Evolutionary conservation across 2,888 invertebrate genomes (phyloP), one percentile per base, ranked within the genome.

Genomic region (Sphaeridia pumilis): DNA sequence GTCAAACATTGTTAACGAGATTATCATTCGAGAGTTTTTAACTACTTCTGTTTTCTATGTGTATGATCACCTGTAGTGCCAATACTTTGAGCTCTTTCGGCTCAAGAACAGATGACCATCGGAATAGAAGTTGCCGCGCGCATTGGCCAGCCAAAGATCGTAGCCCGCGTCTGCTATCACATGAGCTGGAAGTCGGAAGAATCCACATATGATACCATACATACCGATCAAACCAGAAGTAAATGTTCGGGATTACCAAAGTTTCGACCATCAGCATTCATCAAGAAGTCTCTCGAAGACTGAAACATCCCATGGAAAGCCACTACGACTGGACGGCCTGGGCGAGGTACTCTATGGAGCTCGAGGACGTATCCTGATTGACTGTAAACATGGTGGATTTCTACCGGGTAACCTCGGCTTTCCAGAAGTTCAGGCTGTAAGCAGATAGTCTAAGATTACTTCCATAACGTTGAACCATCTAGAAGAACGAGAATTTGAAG

Each of bases 11-110:
- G 14, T 31, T 14, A 31, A 31, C 31, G 14, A 31, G 31, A 10
- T 31, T 7, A 10, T 10, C 14, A 31, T 31, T 31, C 14, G 14
- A 10, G 14, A 14, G 14, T 10, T 10, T 31, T 7, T 31, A 31
- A 31, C 14, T 31, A 7, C 7, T 10, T 10, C 31, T 10, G 7
- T 31, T 31, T 10, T 31, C 14, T 31, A 31, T 10, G 14, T 31
- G 7, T 31, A 10, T n/a, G n/a, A n/a, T 53, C 62, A 70, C 57
- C 69, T 70, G 52, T 70, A 71, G 51, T 71, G 64, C 71, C 71
- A 71, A 56, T 69, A 71, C 25, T 59, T 60, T 38, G 61, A 65
- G 55, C 71, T 67, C 1, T 57, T 62, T 2, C 73, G 70, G 12
- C 66, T 65, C 28, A 74, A 67, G n/a, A 67, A 67, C 10, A 67